Base-by-base conservation (phyloP, 2,888 invertebrate genomes). In the Octodonta nipae region DNA sequence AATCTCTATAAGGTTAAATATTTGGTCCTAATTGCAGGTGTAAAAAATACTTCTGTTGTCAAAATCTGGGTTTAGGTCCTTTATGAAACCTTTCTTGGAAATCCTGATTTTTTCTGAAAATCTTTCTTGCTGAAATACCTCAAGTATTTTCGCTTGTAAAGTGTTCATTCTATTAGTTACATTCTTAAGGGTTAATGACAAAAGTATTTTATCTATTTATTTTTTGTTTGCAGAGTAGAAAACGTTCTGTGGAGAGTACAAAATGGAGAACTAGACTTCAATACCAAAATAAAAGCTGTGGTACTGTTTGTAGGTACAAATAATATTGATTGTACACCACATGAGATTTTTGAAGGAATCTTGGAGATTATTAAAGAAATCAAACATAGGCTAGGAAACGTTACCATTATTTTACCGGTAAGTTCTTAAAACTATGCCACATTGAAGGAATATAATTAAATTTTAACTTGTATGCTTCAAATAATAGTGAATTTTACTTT, bases 271-370 rank as follows among this genome's bases (percentile, higher is more conserved):
- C 55, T 79, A 43, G 72, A 77, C 40, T 67, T 77, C 44, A 63
- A 66, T 42, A 72, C 73, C 2, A 76, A 75, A 64, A 70, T 78
- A 41, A 62, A 78, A 70, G 73, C 71, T 13, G 64, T 77, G 15
- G 73, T 78, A 14, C 47, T 79, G 8, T 62, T 71, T 42, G 71
- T 73, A 12, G 79, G 79, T 4, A 77, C 78, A 8, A 78, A 78
- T 49, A 78, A 79, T 56, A 64, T 69, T 44, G 67, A 64, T 26
- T 67, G 74, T 49, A 64, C 69, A 4, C 66, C 73, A 5, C 70
- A 73, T 36, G 66, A 78, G 52, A 67, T 78, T 27, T 64, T 66
- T 14, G 71, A 68, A 32, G 78, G 76, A 4, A 70, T 79, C 37
- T 46, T 69, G 42, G 68, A 69, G 42, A 71, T 78, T 33, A 67